Evolutionary conservation across 2,888 invertebrate genomes (phyloP).

Genomic region (Zhengitettix transpicula): DNA sequence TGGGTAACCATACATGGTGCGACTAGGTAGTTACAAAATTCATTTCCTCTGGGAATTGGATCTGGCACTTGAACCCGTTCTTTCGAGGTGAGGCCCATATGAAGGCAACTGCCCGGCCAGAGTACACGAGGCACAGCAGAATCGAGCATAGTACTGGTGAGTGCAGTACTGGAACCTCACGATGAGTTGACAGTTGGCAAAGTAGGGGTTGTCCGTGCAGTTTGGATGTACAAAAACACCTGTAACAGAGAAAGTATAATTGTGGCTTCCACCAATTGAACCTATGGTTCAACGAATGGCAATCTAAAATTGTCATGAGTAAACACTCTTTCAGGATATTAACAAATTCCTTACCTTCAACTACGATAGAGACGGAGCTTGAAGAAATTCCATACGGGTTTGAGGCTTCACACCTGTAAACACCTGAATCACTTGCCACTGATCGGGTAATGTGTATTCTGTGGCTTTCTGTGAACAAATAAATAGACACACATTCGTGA

Average conservation of each 20-base stretch:
- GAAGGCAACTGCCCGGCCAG: conserved; percentile 58
- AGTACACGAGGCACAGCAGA: conserved; percentile 89
- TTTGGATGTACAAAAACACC: conserved; percentile 57
- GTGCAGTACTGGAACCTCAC: conserved; percentile 68
- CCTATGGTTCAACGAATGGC: background rate
- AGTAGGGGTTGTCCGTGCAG: conserved; percentile 74
- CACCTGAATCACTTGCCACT: conserved; percentile 52
- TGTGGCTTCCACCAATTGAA: background rate
- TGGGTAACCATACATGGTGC: background rate
- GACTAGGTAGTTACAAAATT: conserved; percentile 4
- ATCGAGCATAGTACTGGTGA: conserved; percentile 73
- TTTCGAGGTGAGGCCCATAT: conserved; percentile 28
- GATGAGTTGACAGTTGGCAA: conserved; percentile 80
- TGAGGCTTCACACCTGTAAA: conserved; percentile 66
- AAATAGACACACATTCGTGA: background rate
- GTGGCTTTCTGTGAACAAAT: conserved; percentile 36
- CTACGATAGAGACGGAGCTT: conserved; percentile 45
- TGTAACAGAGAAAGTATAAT: conserved; percentile 24
- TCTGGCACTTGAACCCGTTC: conserved; percentile 6
- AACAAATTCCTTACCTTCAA: conserved; percentile 50
- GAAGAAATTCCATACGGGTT: conserved; percentile 53
- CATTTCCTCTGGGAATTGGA: conserved; percentile 5
- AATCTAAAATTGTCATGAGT: background rate
- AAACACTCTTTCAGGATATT: background rate
- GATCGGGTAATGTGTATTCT: conserved; percentile 51